phyloP scores from a whole-genome alignment of 2,888 invertebrate species.

The Vannuccia rotundouncinata region DNA sequence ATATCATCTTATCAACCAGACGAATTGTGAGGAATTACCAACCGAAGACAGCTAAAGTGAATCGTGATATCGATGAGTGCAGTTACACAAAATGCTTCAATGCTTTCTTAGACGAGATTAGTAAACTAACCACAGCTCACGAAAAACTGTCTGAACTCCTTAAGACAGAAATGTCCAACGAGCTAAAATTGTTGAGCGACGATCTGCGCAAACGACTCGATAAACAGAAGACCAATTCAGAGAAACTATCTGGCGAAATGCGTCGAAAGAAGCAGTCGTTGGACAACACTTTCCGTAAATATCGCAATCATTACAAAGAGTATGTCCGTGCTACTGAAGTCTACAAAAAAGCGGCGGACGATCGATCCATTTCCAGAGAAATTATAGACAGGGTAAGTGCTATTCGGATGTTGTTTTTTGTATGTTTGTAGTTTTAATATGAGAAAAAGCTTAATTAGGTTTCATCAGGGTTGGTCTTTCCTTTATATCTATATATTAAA shows the following conservation, averaged over 20 bases:
- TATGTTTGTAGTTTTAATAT: too few species aligned
- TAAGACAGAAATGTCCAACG: not conserved
- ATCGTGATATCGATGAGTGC: not conserved
- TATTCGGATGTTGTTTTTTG: too few species aligned
- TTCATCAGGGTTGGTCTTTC: too few species aligned
- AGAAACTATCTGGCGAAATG: not conserved
- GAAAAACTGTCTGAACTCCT: not conserved
- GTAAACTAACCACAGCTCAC: not conserved
- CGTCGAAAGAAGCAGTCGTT: not conserved
- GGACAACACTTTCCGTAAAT: not conserved
- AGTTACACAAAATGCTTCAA: not conserved
- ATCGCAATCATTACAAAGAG: not conserved
- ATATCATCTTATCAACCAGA: too few species aligned
- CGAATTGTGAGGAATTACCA: not conserved
- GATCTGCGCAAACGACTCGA: conserved; percentile 4
- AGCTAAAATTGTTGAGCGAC: not conserved
- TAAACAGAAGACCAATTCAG: not conserved
- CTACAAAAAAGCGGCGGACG: not conserved
- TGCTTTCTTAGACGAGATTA: not conserved
- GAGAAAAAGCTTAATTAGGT: too few species aligned
- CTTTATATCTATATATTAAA: too few species aligned
- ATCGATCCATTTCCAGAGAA: not conserved
- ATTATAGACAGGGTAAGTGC: not conserved
- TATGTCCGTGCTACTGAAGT: not conserved
- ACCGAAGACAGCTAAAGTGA: not conserved